Evolutionary conservation across 2,113 vertebrate genomes (phyloP), one percentile per base, ranked within the genome.

Genomic region (Rhegmatorhina hoffmannsi): DNA sequence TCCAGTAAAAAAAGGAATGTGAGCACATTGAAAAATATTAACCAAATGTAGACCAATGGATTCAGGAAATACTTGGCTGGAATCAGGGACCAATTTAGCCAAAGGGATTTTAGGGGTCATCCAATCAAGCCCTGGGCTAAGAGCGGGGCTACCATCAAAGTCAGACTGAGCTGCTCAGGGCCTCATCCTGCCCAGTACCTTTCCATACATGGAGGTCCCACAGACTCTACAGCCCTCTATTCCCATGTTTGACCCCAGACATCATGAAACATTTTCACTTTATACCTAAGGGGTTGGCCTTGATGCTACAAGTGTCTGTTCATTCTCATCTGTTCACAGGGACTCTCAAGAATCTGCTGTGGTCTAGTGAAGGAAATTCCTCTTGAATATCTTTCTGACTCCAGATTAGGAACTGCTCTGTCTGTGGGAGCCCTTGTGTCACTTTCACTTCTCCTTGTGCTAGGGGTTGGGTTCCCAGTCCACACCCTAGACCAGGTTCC

Each of bases 121-220:
- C 66, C 19, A 49, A 17, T 2, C 0, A 2, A 47, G 11, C 31
- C 31, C 59, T 50, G 10, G 36, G 26, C 19, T 72, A 26, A 40
- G 40, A 44, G 58, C 1, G 0, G 25, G 20, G 20, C 40, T 83
- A 14, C 26, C 31, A 14, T 19, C 44, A 9, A 47, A 55, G 23
- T 21, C 26, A 33, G 36, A 31, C 52, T 38, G 33, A 68, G 53
- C 23, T 38, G 16, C 31, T 44, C 8, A 0, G 38, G 36, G 23
- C 20, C 14, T 55, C 17, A 20, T 73, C 28, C 70, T 56, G 12
- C 6, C n/a, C 23, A 9, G 18, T 17, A 56, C 11, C 13, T 68
- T 36, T 14, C 28, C 62, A 25, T 0, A 0, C 8, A 7, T 18
- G 24, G 34, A 81, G n/a, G 46, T 29, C 26, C 34, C 2, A 0